A percentile compares a stretch with the other conserved stretches of the same genome.
Conservation (phyloP, 2,888 invertebrate species). For the Mechanitis mazaeus region DNA sequence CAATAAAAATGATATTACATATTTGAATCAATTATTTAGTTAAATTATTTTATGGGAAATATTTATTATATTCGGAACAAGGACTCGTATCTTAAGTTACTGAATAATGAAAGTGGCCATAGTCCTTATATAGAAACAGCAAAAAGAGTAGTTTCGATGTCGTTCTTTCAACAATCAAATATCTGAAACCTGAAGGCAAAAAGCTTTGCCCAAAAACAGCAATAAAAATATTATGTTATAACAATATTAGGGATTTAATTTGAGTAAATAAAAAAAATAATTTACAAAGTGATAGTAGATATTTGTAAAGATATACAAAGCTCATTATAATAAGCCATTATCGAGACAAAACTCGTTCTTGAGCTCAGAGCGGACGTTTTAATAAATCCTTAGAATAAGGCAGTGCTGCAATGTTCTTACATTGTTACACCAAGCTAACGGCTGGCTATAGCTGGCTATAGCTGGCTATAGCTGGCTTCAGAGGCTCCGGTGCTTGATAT, state of each 20-base stretch:
- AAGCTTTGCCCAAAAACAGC: slow-evolving; percentile 49
- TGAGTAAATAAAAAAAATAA: slow-evolving; percentile 34
- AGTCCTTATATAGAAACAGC: slow-evolving; percentile 32
- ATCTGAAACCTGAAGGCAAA: slow-evolving; percentile 42
- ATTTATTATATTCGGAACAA: neutral
- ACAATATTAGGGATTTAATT: slow-evolving; percentile 24
- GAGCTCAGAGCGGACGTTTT: slow-evolving; percentile 46
- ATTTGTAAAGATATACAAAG: slow-evolving; percentile 63
- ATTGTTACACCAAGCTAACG: slow-evolving; percentile 42
- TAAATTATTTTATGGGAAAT: neutral
- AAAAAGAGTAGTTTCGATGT: slow-evolving; percentile 47
- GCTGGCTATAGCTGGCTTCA: slow-evolving; percentile 38
- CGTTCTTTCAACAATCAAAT: slow-evolving; percentile 49
- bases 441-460: slow-evolving; percentile 45
- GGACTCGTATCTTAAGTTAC: neutral
- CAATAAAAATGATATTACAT: slow-evolving; percentile 16
- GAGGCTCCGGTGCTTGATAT: slow-evolving; percentile 63
- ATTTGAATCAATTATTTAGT: neutral
- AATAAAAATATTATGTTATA: slow-evolving; percentile 41
- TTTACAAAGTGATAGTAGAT: slow-evolving; percentile 34
- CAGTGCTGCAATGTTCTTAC: slow-evolving; percentile 46
- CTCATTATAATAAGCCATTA: slow-evolving; percentile 49
- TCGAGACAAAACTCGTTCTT: slow-evolving; percentile 14
- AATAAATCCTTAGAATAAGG: slow-evolving; percentile 66
- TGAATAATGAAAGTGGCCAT: slow-evolving; percentile 27